Evolutionary conservation across 2,113 vertebrate genomes (phyloP).

Genomic region (Erinaceus europaeus): DNA sequence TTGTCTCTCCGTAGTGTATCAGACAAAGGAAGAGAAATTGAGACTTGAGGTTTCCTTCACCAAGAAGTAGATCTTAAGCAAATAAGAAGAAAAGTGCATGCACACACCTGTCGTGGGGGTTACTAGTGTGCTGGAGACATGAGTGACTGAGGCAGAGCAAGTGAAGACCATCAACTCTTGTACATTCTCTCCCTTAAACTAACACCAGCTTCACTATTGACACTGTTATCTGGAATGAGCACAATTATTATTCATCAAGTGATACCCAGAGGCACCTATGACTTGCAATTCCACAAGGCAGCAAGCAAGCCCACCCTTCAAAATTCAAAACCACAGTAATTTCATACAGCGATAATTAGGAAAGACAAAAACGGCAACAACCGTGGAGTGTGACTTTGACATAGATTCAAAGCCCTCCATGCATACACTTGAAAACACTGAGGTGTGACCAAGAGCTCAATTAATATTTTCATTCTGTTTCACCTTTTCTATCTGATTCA

Average conservation of each 20-base stretch:
- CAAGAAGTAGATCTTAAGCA: too few species aligned
- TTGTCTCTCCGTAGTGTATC: not conserved
- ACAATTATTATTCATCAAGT: not conserved
- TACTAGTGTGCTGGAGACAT: not conserved
- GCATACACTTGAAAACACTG: not conserved
- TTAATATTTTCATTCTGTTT: constrained; percentile 31
- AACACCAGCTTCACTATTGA: too few species aligned
- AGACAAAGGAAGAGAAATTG: not conserved
- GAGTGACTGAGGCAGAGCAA: not conserved
- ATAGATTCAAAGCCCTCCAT: not conserved
- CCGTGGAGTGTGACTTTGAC: not conserved
- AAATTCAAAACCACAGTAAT: not conserved
- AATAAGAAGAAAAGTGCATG: not conserved
- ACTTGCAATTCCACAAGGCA: constrained; percentile 1
- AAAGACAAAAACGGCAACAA: not conserved
- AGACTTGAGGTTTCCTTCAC: not conserved
- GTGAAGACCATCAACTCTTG: too few species aligned
- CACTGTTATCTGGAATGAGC: not conserved
- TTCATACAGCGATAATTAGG: not conserved
- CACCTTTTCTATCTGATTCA: not conserved
- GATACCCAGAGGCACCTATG: not conserved
- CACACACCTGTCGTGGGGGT: not conserved
- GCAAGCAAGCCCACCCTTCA: not conserved
- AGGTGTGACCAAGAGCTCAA: not conserved
- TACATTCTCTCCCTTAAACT: too few species aligned